These are phyloP conservation scores for Zapus hudsonius DNA, from an alignment of 2,113 vertebrate species.

Conservation along the genomic window DNA sequence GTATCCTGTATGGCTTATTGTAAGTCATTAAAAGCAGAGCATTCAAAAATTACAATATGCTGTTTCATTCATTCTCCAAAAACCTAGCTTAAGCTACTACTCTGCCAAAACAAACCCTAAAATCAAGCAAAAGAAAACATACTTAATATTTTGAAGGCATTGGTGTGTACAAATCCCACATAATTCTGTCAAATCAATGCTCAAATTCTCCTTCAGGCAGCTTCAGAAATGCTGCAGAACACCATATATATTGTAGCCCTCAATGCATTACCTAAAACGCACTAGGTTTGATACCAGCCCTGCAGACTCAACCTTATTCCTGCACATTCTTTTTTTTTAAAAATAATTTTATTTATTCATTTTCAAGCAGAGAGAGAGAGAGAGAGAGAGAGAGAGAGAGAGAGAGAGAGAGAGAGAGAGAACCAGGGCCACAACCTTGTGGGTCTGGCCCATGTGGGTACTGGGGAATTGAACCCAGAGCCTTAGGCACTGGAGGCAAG, in stretches of 20 bases:
- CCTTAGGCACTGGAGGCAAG: no score
- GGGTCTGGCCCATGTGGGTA: no score
- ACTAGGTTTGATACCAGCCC: neutral
- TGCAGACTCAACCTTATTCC: slow-evolving; percentile 47
- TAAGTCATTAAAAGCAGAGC: slow-evolving; percentile 63
- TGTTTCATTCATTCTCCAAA: slow-evolving; percentile 53
- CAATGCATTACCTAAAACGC: neutral
- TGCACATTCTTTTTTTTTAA: slow-evolving; percentile 61
- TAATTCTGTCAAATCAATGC: neutral
- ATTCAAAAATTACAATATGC: slow-evolving; percentile 56
- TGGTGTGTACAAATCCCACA: neutral
- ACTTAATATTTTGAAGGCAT: slow-evolving; percentile 41
- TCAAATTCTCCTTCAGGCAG: neutral
- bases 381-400: no score
- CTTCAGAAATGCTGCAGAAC: slow-evolving; percentile 12
- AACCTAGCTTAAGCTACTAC: neutral
- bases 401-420: no score
- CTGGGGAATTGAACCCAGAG: no score
- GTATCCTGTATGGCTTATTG: slow-evolving; percentile 66
- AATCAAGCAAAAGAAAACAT: slow-evolving; percentile 55
- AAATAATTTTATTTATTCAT: no score
- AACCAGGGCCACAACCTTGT: no score
- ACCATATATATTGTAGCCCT: neutral
- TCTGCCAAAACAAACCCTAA: slow-evolving; percentile 6
- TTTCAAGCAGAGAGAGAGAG: no score